A percentile compares a stretch with the other conserved stretches of the same genome.
These are phyloP conservation scores for Harpagoxenus sublaevis DNA, from an alignment of 2,888 invertebrate species.

Conservation along the genomic window DNA sequence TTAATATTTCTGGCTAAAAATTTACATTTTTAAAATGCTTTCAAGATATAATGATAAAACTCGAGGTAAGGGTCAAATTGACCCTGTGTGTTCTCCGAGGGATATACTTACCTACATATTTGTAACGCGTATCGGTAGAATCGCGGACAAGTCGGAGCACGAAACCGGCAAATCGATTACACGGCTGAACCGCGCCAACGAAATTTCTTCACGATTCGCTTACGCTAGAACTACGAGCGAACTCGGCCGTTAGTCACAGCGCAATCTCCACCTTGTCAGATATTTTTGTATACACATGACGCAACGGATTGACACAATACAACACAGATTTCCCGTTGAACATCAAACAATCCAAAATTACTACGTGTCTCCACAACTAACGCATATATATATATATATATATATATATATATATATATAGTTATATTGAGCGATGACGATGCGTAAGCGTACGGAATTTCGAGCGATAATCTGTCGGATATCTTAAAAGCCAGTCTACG, in stretches of 20 bases:
- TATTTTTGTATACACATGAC: slow-evolving; percentile 39
- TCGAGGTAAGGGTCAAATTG: too few relatives aligned
- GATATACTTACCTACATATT: background rate
- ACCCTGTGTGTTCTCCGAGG: too few relatives aligned
- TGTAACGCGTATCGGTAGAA: background rate
- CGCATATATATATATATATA: too few relatives aligned
- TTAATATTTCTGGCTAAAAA: too few relatives aligned
- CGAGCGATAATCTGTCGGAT: background rate
- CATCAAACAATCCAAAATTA: slow-evolving; percentile 15
- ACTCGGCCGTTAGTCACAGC: background rate
- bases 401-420: too few relatives aligned
- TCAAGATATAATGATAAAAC: too few relatives aligned
- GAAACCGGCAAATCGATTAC: slow-evolving; percentile 23
- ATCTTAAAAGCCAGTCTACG: background rate
- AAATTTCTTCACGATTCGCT: slow-evolving; percentile 33
- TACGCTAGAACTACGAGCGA: background rate
- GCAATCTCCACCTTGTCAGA: slow-evolving; percentile 7
- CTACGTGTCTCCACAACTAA: background rate
- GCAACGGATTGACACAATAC: slow-evolving; percentile 20
- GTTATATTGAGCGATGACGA: background rate
- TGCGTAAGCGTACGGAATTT: background rate
- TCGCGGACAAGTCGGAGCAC: background rate
- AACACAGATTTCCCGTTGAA: background rate
- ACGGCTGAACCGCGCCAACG: slow-evolving; percentile 8
- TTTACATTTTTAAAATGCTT: too few relatives aligned